Base-by-base conservation (phyloP, 1,140 invertebrate genomes). In the Formica selysi region DNA sequence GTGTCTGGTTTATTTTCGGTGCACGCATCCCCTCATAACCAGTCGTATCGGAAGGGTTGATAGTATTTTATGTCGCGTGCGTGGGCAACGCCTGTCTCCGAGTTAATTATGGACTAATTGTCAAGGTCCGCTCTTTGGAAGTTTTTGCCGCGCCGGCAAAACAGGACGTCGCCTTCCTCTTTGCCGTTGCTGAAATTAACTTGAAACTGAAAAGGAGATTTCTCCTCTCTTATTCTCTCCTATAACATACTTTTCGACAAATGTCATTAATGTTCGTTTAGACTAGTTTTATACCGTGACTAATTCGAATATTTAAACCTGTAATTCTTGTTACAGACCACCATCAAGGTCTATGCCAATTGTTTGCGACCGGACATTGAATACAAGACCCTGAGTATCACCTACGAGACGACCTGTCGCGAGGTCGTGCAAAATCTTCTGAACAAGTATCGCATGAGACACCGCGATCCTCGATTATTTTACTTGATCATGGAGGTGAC, bases 401-500 rank as follows among this genome's bases (percentile, higher is more conserved):
- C 97, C 5, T 97, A 97, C 94, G 96, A 98, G 87, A 98, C 98
- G 10, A 97, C 97, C 0, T 98, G 98, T 91, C 97, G 97, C 91
- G 97, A 98, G 95, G 97, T 99, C 57, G 98, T 99, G 2, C 95
- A 96, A 71, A 97, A 97, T 64, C 95, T 99, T n/a, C 95, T 99
- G 74, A 97, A 97, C 92, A 98, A 98, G 96, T 98, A 98, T 93
- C 96, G 98, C 91, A 98, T 98, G 97, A 96, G 98, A 89, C 98
- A 98, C 93, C 96, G 98, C 36, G 98, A 99, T 94, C 98, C 98
- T 0, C 97, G 98, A 90, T 96, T 99, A n/a, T 99, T 98, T 95
- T 98, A 98, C 94, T 96, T 99, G 19, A 98, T 98, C 86, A 98
- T 99, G 98, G 98, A 99, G 95, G 98, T 99, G 41, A 97, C 97